Base-by-base conservation (phyloP, 2,888 invertebrate species). In the Lycophotia porphyrea region DNA sequence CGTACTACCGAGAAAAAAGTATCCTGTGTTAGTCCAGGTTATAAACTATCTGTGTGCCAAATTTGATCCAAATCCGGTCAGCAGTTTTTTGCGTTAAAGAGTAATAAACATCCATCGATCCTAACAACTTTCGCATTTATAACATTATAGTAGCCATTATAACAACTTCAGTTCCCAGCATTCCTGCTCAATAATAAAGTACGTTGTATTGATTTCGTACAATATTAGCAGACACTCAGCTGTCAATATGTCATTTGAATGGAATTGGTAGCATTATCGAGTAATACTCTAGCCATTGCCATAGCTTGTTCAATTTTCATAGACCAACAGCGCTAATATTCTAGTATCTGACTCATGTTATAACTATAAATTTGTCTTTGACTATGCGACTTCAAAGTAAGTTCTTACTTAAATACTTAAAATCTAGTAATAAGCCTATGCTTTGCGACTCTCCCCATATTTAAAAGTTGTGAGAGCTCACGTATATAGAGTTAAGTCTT, bases 161-260 rank as follows among this genome's bases (percentile, higher is more conserved):
- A 39, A 47, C 34, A 44, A 39, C 34, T 58, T 39, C 58, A 74
- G 27, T 42, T n/a, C 31, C 42, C 52, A 64, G 52, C 52, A 75
- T 63, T 60, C 27, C 39, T 34, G 4, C 18, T 34, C 34, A 58
- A 71, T 64, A 52, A 75, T 75, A 15, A 67, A 9, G 44, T 66
- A 8, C n/a, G n/a, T 18, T 18, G 55, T 74, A 60, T 64, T 47
- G 71, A 65, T 76, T 34, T 42, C 47, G 60, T 39, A 44, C n/a
- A 63, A 63, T 63, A 63, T 63, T n/a, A 63, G 63, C 44, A 68
- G 55, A 71, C 58, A 76, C 65, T 80, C 21, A 69, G 55, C 61
- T 76, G 71, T 58, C 71, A 61, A 42, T 68, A 42, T 49, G 47
- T 69, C 49, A 66, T 65, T 71, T 65, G 49, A 65, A 47, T 69